These are phyloP conservation scores for Sinodicranocentrus sp. DNA, from an alignment of 2,888 invertebrate genomes.

Conservation along the genomic window DNA sequence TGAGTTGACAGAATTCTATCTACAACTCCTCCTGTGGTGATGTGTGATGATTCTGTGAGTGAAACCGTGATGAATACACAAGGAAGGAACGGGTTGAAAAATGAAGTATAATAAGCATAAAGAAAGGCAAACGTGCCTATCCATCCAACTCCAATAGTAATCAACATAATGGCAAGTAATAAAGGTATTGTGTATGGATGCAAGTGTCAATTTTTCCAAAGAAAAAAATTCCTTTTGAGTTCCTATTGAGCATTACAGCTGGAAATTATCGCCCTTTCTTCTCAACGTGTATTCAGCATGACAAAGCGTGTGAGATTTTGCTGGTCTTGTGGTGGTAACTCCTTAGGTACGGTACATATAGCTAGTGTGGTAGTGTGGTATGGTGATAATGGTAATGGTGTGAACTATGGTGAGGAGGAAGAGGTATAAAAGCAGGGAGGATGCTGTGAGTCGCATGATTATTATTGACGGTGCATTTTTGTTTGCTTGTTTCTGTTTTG, in stretches of 20 bases:
- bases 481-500: conserved; percentile 58
- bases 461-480: conserved; percentile 53
- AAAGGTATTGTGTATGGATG: conserved; percentile 58
- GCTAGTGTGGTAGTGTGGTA: background rate
- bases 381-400: conserved; percentile 27
- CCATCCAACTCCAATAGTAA: conserved; percentile 31
- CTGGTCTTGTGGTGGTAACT: conserved; percentile 6
- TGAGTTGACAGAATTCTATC: conserved; percentile 59
- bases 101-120: conserved; percentile 9
- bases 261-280: conserved; percentile 56
- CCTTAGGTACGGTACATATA: conserved; percentile 16
- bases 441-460: conserved; percentile 20
- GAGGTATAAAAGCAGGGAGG: conserved; percentile 5
- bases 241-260: conserved; percentile 67
- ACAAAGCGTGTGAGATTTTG: conserved; percentile 9
- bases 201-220: conserved; percentile 75
- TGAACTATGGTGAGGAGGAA: conserved; percentile 23
- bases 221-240: conserved; percentile 35
- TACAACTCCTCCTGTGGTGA: conserved; percentile 43
- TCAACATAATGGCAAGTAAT: conserved; percentile 50
- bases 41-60: conserved; percentile 5
- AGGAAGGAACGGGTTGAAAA: background rate
- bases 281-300: conserved; percentile 21
- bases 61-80: conserved; percentile 20
- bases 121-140: conserved; percentile 29